Conservation (phyloP, 1,140 invertebrate genomes). For the Chelonus insularis region DNA sequence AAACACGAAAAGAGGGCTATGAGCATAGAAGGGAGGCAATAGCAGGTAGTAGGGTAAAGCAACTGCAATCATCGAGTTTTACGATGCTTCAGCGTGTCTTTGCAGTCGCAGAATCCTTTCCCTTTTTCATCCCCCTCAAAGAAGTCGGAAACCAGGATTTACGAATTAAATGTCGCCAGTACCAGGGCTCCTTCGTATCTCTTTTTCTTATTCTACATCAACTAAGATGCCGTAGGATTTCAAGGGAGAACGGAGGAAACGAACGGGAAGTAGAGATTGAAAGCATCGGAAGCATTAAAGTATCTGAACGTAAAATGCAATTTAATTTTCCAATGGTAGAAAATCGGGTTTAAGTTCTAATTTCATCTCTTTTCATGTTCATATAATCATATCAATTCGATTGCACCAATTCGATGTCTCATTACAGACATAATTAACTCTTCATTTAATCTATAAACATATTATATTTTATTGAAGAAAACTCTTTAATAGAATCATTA, state of each 20-base stretch:
- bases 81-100: conserved; percentile 22
- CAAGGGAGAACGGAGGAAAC: neutral
- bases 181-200: neutral
- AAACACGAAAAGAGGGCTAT: conserved; percentile 7
- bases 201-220: conserved; percentile 4
- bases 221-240: neutral
- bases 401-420: no score
- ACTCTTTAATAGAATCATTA: no score
- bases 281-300: conserved; percentile 21
- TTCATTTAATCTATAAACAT: no score
- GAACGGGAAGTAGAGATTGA: conserved; percentile 7
- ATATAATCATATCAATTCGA: no score
- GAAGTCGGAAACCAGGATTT: conserved; percentile 16
- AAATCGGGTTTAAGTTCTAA: conserved; percentile 14
- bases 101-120: conserved; percentile 18
- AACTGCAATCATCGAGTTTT: conserved; percentile 33
- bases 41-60: conserved; percentile 8
- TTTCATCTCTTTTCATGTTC: neutral
- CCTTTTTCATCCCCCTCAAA: neutral
- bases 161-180: conserved; percentile 28
- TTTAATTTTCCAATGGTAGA: conserved; percentile 25
- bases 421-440: no score
- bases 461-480: no score
- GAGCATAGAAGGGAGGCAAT: neutral
- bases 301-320: conserved; percentile 16